Evolutionary conservation across 2,888 invertebrate genomes (phyloP), one percentile per base, ranked within the genome.

Genomic region (Pasiphila rectangulata): DNA sequence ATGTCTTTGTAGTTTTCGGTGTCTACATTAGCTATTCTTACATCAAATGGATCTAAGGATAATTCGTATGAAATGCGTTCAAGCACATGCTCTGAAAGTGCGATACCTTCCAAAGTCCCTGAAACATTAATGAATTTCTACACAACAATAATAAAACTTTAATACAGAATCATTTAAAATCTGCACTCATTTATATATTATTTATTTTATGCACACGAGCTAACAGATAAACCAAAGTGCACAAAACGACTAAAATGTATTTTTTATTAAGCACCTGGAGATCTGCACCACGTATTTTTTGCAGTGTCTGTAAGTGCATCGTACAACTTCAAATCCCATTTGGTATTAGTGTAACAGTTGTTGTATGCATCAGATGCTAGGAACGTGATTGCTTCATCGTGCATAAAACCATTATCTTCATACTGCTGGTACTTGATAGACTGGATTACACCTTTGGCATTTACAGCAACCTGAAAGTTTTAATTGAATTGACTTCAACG

Each of bases 81-180:
- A 90, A 93, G 90, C 5, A 93, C 75, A 37, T 79, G 73, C 69
- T 93, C 93, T 15, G 86, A 79, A 66, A 90, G 78, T 4, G 83
- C 85, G 0, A 92, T 64, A 10, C 74, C 87, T 72, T 93, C 92
- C 2, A 90, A 71, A 0, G 90, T 78, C 9, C 83, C 89, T 82
- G 59, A 10, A 67, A 45, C 17, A 17, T 9, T 2, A 4, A 29
- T 7, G 4, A 32, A 7, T 16, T 20, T 5, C 2, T 13, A 10
- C 2, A n/a, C 7, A 10, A 3, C 46, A 20, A 1, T 9, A 40
- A 17, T 27, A 12, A 17, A 17, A 9, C 3, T 37, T 1, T 10
- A 36, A 15, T 15, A n/a, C 25, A n/a, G n/a, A n/a, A n/a, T n/a
- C n/a, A n/a, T n/a, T n/a, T n/a, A n/a, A n/a, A n/a, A n/a, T n/a